Base-by-base conservation (phyloP, 2,888 invertebrate species). In the Psococerastis gibbosa region DNA sequence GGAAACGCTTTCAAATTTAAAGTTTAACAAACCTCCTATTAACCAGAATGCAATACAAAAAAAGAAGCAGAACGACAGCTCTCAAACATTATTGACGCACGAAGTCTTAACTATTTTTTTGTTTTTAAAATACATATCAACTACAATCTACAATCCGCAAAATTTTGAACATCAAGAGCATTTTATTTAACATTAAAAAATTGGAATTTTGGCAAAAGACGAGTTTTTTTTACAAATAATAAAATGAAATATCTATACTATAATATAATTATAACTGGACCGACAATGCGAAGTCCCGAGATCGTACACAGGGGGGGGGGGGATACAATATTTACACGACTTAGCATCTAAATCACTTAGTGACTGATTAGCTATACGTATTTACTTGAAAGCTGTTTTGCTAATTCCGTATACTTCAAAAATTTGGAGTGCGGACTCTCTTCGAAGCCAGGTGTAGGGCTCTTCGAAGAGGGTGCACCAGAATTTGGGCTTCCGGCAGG, bases 391-490 rank as follows among this genome's bases (percentile, higher is more conserved):
- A 95, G 71, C 69, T 95, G 94, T 67, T 94, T 94, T 58, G 95
- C 95, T 67, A 95, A 77, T 69, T 95, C 92, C 60, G 92, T 92
- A 68, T 95, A 95, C 70, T 94, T 94, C 55, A 92, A 78, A 71
- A 94, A 94, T 70, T 94, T 95, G 55, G 94, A 89, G 66, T 91
- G 89, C 42, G 89, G 87, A 60, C 85, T 88, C 64, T 91, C 91
- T 57, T 88, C 88, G 58, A 78, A 80, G 23, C 47, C 54, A 22
- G 49, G 48, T 43, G 49, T 50, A 2, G 52, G 49, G 45, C 54
- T 52, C 47, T 52, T 54, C 13, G 47, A 42, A 8, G 50, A 49
- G 16, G 52, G 45, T 8, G 55, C 49, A 15, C 54, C 52, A 3
- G 59, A 52, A 16, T 56, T 53, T 9, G 55, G 49, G 13, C 50